A percentile compares a stretch with the other conserved stretches of the same genome.
phyloP scores from a whole-genome alignment of 2,797 vertebrate species.

The Petrocephalus schoutedeni region DNA sequence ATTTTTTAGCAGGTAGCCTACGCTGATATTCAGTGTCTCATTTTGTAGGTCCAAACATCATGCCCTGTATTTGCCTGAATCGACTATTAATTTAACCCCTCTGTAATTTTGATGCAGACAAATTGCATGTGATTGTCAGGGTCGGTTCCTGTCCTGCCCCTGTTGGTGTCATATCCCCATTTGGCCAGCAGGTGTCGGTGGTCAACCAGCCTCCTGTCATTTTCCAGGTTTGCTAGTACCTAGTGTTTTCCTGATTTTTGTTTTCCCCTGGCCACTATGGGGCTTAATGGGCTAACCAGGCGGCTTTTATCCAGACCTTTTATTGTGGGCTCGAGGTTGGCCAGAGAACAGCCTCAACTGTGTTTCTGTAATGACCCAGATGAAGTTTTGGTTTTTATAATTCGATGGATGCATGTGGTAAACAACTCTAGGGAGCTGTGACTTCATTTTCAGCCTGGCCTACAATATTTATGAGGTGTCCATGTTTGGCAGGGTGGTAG shows the following conservation, averaged over 20 bases:
- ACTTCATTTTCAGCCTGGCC: slow-evolving; percentile 47
- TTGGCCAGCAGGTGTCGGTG: neutral
- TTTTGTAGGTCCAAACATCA: slow-evolving; percentile 15
- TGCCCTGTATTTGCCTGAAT: slow-evolving; percentile 28
- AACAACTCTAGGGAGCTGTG: slow-evolving; percentile 30
- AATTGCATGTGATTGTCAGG: neutral
- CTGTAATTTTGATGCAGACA: neutral
- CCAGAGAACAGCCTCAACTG: too few relatives aligned
- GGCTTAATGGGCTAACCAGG: neutral
- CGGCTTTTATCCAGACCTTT: neutral
- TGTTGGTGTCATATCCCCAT: neutral
- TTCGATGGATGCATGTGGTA: slow-evolving; percentile 32
- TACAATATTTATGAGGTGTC: slow-evolving; percentile 32
- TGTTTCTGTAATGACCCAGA: slow-evolving; percentile 37
- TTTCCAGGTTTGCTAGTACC: neutral
- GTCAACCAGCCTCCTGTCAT: neutral
- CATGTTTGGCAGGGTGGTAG: neutral
- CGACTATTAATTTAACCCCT: slow-evolving; percentile 34
- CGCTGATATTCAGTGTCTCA: neutral
- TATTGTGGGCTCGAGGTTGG: neutral
- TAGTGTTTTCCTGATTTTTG: neutral
- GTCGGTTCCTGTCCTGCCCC: neutral
- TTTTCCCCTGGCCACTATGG: neutral
- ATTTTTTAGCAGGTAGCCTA: neutral
- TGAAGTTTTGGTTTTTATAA: slow-evolving; percentile 28